Conservation (phyloP, 2,797 vertebrate species). For the Pseudomugil tenellus region DNA sequence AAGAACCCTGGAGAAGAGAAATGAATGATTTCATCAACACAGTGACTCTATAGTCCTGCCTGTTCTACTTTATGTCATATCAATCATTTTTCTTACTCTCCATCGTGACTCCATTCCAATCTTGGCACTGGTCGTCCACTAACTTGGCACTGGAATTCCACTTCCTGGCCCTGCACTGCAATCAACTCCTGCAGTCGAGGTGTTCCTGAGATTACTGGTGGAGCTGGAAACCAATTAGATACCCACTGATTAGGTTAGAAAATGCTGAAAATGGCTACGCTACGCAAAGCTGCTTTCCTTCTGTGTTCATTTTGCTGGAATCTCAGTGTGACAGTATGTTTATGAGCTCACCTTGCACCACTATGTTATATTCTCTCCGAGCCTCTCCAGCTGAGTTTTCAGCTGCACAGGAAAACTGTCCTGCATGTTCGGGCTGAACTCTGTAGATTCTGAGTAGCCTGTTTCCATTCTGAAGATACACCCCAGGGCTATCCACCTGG, state of each 20-base stretch:
- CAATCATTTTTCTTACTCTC: slow-evolving; percentile 82
- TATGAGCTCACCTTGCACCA: slow-evolving; percentile 84
- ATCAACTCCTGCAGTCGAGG: slow-evolving; percentile 82
- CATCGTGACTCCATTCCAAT: slow-evolving; percentile 90
- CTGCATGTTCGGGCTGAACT: slow-evolving; percentile 83
- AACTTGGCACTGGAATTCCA: slow-evolving; percentile 84
- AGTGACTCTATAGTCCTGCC: not conserved
- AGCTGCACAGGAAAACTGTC: slow-evolving; percentile 84
- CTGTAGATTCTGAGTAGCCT: slow-evolving; percentile 84
- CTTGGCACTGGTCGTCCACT: slow-evolving; percentile 83
- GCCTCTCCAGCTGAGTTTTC: slow-evolving; percentile 84
- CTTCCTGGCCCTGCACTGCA: slow-evolving; percentile 79
- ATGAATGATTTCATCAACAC: slow-evolving; percentile 9
- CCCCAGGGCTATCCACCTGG: slow-evolving; percentile 71
- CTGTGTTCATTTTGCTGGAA: not conserved
- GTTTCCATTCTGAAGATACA: slow-evolving; percentile 82
- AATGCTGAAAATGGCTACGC: not conserved
- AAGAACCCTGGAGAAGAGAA: slow-evolving; percentile 77
- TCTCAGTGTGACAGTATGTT: slow-evolving; percentile 11
- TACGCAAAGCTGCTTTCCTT: not conserved
- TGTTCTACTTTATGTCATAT: slow-evolving; percentile 9
- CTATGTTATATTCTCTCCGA: slow-evolving; percentile 79
- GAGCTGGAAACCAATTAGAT: slow-evolving; percentile 72
- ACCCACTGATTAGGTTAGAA: not conserved
- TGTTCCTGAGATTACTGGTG: slow-evolving; percentile 85